Conservation (phyloP, 2,797 vertebrate species). For the Aldrovandia affinis region DNA sequence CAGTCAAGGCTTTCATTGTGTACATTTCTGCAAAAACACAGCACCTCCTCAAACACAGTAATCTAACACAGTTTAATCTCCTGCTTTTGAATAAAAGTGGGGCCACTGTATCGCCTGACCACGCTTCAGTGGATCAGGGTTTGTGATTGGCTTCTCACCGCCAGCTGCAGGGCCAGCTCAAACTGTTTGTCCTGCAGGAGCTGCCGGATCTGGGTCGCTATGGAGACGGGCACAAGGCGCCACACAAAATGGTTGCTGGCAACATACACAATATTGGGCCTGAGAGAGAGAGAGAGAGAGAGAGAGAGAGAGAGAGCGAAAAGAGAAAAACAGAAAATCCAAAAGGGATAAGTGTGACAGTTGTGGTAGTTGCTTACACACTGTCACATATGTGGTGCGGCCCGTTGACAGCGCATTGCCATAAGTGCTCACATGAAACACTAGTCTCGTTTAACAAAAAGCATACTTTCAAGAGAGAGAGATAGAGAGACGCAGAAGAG, state of each 20-base stretch:
- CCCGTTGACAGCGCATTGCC: background rate
- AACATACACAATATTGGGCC: constrained; percentile 92
- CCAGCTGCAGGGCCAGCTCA: constrained; percentile 94
- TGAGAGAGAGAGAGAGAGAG: constrained; percentile 56
- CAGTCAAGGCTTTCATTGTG: background rate
- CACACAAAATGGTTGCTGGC: constrained; percentile 99
- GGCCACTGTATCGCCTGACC: background rate
- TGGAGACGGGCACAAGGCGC: constrained; percentile 95
- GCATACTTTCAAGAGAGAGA: background rate
- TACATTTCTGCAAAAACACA: background rate
- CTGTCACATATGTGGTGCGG: background rate
- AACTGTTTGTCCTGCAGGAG: constrained; percentile 98
- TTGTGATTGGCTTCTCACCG: constrained; percentile 76
- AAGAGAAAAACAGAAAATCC: background rate
- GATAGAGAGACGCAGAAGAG: background rate
- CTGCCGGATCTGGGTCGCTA: constrained; percentile 94
- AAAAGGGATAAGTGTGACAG: constrained; percentile 11
- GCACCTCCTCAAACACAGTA: background rate
- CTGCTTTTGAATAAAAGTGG: background rate
- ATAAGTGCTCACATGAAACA: background rate
- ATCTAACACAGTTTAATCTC: constrained; percentile 20
- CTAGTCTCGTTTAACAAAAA: background rate
- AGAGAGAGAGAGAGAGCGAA: constrained; percentile 15
- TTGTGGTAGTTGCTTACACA: background rate
- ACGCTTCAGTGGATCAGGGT: background rate